A percentile compares a stretch with the other conserved stretches of the same genome.
Conservation (phyloP, 2,888 invertebrate genomes). For the Choristoneura rosaceana region DNA sequence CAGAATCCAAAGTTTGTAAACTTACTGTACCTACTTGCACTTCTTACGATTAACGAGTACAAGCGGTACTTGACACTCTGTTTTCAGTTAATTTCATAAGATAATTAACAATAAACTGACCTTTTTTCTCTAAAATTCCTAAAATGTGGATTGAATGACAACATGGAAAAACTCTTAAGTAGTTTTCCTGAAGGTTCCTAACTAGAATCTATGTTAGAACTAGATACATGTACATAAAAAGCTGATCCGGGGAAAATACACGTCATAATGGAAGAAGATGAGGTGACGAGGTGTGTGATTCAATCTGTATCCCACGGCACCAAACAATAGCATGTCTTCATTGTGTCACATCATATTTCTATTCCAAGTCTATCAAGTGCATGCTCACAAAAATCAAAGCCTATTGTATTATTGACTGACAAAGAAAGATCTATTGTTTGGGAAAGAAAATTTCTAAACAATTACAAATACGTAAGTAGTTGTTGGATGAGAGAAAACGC, state of each 20-base stretch:
- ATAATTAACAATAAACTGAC: not conserved
- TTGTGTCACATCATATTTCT: conserved; percentile 42
- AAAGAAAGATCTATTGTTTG: conserved; percentile 43
- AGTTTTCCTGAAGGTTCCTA: conserved; percentile 9
- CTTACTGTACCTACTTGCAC: not conserved
- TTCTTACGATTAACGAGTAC: not conserved
- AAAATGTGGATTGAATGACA: not conserved
- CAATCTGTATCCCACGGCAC: conserved; percentile 47
- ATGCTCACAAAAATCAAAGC: conserved; percentile 48
- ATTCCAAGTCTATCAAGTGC: conserved; percentile 22
- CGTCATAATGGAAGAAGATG: not conserved
- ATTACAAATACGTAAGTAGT: conserved; percentile 26
- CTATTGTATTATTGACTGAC: conserved; percentile 46
- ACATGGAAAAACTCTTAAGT: not conserved
- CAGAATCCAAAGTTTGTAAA: not conserved
- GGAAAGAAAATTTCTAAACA: conserved; percentile 37
- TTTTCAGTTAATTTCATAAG: not conserved
- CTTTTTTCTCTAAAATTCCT: too few relatives aligned
- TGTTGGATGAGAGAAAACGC: conserved; percentile 29
- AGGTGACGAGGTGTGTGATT: conserved; percentile 36
- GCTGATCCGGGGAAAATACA: not conserved
- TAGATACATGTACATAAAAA: not conserved
- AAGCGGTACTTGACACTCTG: not conserved
- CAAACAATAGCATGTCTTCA: conserved; percentile 43
- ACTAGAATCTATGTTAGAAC: too few relatives aligned